Percentiles rank a stretch among this genome's conserved stretches.
Evolutionary conservation across 2,888 invertebrate species (phyloP).

Genomic region (Sceliomorpha sp.): DNA sequence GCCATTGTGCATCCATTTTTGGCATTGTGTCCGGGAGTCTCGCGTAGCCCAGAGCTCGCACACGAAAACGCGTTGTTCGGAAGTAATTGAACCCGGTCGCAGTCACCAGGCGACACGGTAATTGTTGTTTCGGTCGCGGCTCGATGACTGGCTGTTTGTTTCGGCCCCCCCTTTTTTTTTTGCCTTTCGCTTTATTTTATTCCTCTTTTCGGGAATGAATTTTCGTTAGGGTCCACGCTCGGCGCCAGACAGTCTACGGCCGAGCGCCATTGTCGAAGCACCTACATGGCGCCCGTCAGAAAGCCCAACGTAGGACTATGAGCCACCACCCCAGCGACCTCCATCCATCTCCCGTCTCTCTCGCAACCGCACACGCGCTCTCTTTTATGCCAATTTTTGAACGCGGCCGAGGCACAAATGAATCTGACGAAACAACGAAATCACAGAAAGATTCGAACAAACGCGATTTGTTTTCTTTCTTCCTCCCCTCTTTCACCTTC

Average conservation of each 20-base stretch:
- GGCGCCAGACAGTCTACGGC: slow-evolving; percentile 53
- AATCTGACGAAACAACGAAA: slow-evolving; percentile 54
- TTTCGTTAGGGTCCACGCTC: slow-evolving; percentile 46
- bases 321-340: slow-evolving; percentile 25
- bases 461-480: slow-evolving; percentile 53
- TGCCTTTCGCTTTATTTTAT: slow-evolving; percentile 51
- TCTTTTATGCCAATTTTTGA: slow-evolving; percentile 54
- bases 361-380: too few relatives aligned
- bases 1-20: slow-evolving; percentile 34
- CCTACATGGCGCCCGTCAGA: slow-evolving; percentile 56
- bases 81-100: slow-evolving; percentile 46
- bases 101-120: slow-evolving; percentile 48
- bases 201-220: slow-evolving; percentile 54
- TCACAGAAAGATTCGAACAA: slow-evolving; percentile 47
- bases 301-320: slow-evolving; percentile 39
- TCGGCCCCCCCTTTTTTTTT: slow-evolving; percentile 48
- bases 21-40: slow-evolving; percentile 32
- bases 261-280: slow-evolving; percentile 48
- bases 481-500: slow-evolving; percentile 33
- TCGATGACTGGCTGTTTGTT: slow-evolving; percentile 62
- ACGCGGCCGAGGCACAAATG: slow-evolving; percentile 52
- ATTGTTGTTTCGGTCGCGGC: slow-evolving; percentile 68
- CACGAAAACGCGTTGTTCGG: slow-evolving; percentile 45
- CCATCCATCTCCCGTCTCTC: too few relatives aligned
- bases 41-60: slow-evolving; percentile 9